Evolutionary conservation across 2,797 vertebrate species (phyloP).

Genomic region (Lithobates pipiens): DNA sequence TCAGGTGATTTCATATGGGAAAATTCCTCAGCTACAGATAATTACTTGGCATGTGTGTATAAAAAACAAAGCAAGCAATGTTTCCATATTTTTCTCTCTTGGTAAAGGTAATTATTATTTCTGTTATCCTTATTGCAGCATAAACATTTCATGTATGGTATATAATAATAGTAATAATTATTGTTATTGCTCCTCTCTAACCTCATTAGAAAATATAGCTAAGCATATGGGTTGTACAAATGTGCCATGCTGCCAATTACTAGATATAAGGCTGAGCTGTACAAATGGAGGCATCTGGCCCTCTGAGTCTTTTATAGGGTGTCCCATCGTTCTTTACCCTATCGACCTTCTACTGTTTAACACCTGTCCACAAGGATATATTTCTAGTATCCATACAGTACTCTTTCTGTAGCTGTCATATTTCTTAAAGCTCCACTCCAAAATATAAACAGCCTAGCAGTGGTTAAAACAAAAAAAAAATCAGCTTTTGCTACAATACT

Average conservation of each 20-base stretch:
- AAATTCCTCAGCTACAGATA: constrained; percentile 52
- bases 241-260: no score
- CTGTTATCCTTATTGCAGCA: not conserved
- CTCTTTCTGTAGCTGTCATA: not conserved
- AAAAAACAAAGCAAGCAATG: constrained; percentile 40
- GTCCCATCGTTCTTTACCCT: not conserved
- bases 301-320: no score
- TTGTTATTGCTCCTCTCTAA: not conserved
- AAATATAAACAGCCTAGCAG: not conserved
- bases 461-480: no score
- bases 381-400: no score
- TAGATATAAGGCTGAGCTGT: not conserved
- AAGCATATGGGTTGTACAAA: not conserved
- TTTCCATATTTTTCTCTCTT: not conserved
- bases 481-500: no score
- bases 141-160: not conserved
- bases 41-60: constrained; percentile 40
- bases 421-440: not conserved
- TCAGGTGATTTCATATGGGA: constrained; percentile 57
- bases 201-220: not conserved
- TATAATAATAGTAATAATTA: not conserved
- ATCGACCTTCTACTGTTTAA: no score
- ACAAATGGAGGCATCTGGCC: no score
- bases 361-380: no score
- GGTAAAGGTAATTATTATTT: constrained; percentile 10